phyloP scores from a whole-genome alignment of 2,888 invertebrate species.

The Phlogophora meticulosa region DNA sequence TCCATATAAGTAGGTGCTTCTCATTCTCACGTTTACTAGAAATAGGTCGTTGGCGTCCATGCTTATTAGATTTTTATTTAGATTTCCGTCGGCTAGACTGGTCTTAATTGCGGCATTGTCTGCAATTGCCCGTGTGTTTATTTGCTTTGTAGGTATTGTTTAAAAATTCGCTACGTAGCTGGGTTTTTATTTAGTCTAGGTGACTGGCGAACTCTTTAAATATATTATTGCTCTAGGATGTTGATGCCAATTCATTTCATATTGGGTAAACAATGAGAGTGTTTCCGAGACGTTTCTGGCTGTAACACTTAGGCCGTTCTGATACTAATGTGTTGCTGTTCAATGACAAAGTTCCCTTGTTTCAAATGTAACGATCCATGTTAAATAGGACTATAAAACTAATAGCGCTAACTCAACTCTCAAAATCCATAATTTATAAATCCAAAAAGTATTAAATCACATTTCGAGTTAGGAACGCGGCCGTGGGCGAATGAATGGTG shows the following conservation, averaged over 20 bases:
- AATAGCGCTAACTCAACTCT: constrained; percentile 31
- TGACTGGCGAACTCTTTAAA: too few relatives aligned
- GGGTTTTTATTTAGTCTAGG: not conserved
- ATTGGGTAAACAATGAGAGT: not conserved
- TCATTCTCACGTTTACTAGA: constrained; percentile 45
- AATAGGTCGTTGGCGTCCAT: constrained; percentile 28
- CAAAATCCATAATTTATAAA: constrained; percentile 54
- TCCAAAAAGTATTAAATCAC: constrained; percentile 62
- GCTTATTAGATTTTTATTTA: constrained; percentile 49
- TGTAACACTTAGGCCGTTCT: not conserved
- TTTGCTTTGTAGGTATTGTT: constrained; percentile 13
- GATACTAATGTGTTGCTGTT: not conserved
- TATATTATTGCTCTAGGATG: too few relatives aligned
- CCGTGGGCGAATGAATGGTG: constrained; percentile 85
- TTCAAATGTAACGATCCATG: constrained; percentile 11
- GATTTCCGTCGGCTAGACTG: constrained; percentile 31
- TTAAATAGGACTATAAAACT: constrained; percentile 27
- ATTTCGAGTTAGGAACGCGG: constrained; percentile 62
- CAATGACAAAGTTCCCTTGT: constrained; percentile 6
- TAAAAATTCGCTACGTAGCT: not conserved
- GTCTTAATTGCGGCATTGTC: constrained; percentile 44
- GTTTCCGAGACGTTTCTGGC: not conserved
- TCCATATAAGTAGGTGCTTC: constrained; percentile 21
- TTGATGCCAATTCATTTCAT: not conserved
- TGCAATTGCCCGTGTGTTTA: constrained; percentile 9